A percentile compares a stretch with the other conserved stretches of the same genome.
Evolutionary conservation across 2,888 invertebrate genomes (phyloP).

Genomic region (Drosophila ustulata): DNA sequence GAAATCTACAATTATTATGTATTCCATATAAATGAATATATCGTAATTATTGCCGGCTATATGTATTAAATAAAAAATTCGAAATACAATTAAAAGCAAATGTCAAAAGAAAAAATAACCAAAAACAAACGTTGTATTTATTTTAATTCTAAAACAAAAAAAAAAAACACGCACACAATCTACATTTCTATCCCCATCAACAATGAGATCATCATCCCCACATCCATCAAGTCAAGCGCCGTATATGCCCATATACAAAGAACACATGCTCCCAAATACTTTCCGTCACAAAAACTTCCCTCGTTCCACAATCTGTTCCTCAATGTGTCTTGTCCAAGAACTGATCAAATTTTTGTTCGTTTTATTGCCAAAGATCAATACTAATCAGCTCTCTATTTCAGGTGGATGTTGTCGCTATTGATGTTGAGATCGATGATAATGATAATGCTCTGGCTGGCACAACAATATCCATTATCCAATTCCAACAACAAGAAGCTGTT

Average conservation of each 20-base stretch:
- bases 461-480: conserved; percentile 50
- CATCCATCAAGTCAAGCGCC: conserved; percentile 4
- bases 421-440: conserved; percentile 51
- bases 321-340: neutral
- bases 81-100: conserved; percentile 78
- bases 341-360: neutral
- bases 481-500: conserved; percentile 51
- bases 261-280: conserved; percentile 9
- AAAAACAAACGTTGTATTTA: conserved; percentile 72
- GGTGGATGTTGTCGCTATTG: conserved; percentile 76
- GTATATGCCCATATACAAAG: conserved; percentile 26
- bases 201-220: conserved; percentile 14
- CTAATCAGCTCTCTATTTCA: conserved; percentile 84
- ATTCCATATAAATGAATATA: conserved; percentile 63
- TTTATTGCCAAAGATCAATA: conserved; percentile 66
- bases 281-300: conserved; percentile 6
- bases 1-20: conserved; percentile 62
- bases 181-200: conserved; percentile 24
- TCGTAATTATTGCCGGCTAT: conserved; percentile 76
- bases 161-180: neutral
- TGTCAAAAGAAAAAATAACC: conserved; percentile 66
- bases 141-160: conserved; percentile 47
- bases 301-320: neutral
- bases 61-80: conserved; percentile 76
- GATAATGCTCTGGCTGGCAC: conserved; percentile 38